phyloP scores from a whole-genome alignment of 2,113 vertebrate species.

The Limnothrissa miodon region DNA sequence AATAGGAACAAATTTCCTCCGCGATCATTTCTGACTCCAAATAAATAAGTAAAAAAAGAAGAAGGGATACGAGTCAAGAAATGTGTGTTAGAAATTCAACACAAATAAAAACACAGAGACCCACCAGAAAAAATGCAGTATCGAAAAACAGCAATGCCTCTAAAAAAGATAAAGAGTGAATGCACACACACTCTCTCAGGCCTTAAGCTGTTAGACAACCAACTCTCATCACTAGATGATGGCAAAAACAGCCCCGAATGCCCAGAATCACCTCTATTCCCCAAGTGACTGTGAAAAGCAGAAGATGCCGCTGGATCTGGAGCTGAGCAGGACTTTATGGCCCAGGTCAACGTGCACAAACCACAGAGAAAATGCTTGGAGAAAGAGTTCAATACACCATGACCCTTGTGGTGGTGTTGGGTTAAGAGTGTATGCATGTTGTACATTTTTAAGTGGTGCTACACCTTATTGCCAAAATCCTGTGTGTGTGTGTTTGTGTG shows the following conservation, averaged over 20 bases:
- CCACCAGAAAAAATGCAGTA: neutral
- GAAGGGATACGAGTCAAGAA: slow-evolving; percentile 26
- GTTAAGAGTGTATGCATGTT: slow-evolving; percentile 2
- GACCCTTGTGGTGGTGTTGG: neutral
- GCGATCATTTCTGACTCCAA: slow-evolving; percentile 45
- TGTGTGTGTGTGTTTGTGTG: neutral
- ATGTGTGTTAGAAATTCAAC: slow-evolving; percentile 4
- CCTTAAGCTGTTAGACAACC: neutral
- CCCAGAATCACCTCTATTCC: neutral
- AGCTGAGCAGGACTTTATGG: neutral
- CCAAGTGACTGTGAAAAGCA: neutral
- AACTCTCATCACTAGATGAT: neutral
- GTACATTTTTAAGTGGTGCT: slow-evolving; percentile 33
- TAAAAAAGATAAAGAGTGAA: neutral
- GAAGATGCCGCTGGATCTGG: neutral
- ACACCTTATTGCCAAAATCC: slow-evolving; percentile 38
- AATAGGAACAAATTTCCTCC: neutral
- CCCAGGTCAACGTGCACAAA: neutral
- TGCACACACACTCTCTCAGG: neutral
- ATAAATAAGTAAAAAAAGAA: slow-evolving; percentile 48
- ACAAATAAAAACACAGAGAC: neutral
- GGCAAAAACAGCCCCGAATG: neutral
- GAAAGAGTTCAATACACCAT: slow-evolving; percentile 35
- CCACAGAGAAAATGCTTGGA: neutral
- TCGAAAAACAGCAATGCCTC: neutral